A percentile compares a stretch with the other conserved stretches of the same genome.
Conservation (phyloP, 2,113 vertebrate species). For the Colistium nudipinnis region DNA sequence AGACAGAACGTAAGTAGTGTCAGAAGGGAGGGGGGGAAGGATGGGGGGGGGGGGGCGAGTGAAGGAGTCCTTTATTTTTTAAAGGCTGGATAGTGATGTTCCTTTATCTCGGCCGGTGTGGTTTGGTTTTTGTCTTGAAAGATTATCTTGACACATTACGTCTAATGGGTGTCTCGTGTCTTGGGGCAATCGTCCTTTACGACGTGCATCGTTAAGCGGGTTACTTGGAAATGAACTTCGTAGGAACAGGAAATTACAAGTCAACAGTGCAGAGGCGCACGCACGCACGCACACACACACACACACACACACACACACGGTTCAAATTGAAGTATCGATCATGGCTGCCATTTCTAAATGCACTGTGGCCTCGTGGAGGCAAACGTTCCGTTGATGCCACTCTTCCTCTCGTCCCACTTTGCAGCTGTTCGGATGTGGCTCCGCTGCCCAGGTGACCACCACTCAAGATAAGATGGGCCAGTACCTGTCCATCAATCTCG, state of each 20-base stretch:
- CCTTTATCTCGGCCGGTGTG: neutral
- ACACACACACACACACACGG: no score
- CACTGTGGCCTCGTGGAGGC: no score
- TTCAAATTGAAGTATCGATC: no score
- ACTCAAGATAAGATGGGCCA: conserved; percentile 79
- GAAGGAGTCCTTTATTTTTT: neutral
- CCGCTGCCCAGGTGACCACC: conserved; percentile 83
- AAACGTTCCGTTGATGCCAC: neutral
- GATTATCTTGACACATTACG: neutral
- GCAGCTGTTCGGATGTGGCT: conserved; percentile 84
- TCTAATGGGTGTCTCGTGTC: conserved; percentile 3
- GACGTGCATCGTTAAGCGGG: conserved; percentile 49
- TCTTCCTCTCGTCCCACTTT: neutral
- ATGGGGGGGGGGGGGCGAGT: neutral
- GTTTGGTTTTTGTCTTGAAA: neutral
- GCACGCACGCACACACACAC: no score
- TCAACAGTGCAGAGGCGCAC: no score
- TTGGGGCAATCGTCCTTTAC: conserved; percentile 33
- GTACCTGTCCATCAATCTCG: conserved; percentile 82
- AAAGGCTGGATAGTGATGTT: neutral
- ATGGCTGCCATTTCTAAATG: no score
- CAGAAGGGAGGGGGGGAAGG: neutral
- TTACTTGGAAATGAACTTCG: conserved; percentile 8
- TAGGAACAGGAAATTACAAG: conserved; percentile 20
- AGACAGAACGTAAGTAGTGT: neutral